phyloP scores from a whole-genome alignment of 2,797 vertebrate species.

The Bradypodion ventrale region DNA sequence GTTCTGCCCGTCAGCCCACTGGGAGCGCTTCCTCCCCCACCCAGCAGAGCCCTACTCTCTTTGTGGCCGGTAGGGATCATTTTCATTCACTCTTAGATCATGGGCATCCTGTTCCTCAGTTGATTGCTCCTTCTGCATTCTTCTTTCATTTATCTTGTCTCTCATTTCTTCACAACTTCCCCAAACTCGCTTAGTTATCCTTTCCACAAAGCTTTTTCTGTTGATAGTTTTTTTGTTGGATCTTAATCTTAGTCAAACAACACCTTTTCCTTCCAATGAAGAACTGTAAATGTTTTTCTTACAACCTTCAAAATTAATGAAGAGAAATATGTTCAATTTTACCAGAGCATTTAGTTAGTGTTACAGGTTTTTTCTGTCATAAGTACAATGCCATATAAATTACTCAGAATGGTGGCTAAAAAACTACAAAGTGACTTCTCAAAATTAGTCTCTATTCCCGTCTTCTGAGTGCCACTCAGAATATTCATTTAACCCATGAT shows the following conservation, averaged over 20 bases:
- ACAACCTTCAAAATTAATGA: background rate
- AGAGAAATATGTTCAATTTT: background rate
- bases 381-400: background rate
- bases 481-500: background rate
- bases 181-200: background rate
- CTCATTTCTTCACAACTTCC: background rate
- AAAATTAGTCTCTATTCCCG: too few relatives aligned
- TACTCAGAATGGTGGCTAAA: too few relatives aligned
- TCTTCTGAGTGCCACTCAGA: background rate
- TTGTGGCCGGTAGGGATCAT: too few relatives aligned
- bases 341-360: background rate
- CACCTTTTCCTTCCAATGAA: background rate
- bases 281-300: background rate
- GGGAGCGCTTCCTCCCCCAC: too few relatives aligned
- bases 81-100: background rate
- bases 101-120: background rate
- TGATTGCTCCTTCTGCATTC: background rate
- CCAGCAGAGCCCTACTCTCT: too few relatives aligned
- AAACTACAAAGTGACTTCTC: background rate
- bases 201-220: background rate
- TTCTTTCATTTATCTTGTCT: background rate
- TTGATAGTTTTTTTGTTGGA: background rate
- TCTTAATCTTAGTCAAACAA: background rate
- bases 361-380: too few relatives aligned
- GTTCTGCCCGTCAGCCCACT: too few relatives aligned